Conservation (phyloP, 2,888 invertebrate genomes). For the Apantesis nais region DNA sequence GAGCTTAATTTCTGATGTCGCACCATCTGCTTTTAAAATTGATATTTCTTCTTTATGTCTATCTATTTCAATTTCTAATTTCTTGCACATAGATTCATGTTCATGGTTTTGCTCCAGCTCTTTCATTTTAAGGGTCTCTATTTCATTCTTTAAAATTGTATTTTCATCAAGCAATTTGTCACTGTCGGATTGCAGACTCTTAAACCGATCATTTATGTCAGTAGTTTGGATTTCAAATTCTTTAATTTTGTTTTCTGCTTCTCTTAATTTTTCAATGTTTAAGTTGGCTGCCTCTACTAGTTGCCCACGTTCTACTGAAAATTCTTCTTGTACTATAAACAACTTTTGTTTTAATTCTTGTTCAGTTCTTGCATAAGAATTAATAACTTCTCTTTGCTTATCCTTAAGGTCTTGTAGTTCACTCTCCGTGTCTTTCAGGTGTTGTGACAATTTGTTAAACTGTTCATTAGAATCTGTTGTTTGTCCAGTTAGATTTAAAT, state of each 20-base stretch:
- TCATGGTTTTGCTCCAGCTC: constrained; percentile 72
- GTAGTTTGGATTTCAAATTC: constrained; percentile 63
- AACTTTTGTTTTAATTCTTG: constrained; percentile 81
- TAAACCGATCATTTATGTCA: constrained; percentile 63
- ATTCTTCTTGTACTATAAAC: constrained; percentile 77
- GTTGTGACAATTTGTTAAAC: constrained; percentile 83
- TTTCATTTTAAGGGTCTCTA: constrained; percentile 69
- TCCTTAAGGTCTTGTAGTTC: constrained; percentile 83
- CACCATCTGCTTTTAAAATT: constrained; percentile 75
- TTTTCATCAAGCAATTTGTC: constrained; percentile 77
- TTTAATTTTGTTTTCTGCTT: constrained; percentile 68
- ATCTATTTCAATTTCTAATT: constrained; percentile 76
- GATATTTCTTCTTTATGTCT: constrained; percentile 78
- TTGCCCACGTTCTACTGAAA: constrained; percentile 69
- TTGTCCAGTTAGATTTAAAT: constrained; percentile 85
- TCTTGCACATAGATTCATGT: constrained; percentile 69
- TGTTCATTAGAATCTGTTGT: constrained; percentile 87
- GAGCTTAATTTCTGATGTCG: constrained; percentile 76
- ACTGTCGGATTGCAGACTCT: constrained; percentile 64
- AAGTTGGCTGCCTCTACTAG: constrained; percentile 69
- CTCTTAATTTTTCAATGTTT: constrained; percentile 68
- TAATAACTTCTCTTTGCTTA: constrained; percentile 73
- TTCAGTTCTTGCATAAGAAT: constrained; percentile 75
- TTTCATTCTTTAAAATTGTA: constrained; percentile 73
- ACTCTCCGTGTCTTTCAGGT: constrained; percentile 85